Conservation (phyloP, 2,797 vertebrate species). For the Eutrigla gurnardus region DNA sequence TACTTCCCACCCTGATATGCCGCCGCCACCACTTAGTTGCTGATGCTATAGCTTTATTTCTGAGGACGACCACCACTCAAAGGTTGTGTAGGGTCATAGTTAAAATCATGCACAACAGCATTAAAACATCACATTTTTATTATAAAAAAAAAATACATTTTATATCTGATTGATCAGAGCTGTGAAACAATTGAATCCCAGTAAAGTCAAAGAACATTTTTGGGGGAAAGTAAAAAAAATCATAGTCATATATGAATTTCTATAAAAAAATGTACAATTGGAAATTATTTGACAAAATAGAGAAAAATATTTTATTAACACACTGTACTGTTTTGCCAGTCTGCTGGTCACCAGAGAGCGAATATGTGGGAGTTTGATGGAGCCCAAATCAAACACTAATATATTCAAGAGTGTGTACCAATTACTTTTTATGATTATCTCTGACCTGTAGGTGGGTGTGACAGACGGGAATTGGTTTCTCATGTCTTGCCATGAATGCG, state of each 20-base stretch:
- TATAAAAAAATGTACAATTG: not conserved
- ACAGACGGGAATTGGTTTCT: conserved; percentile 52
- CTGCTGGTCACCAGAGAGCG: conserved; percentile 4
- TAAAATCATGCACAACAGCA: not conserved
- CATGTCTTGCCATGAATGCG: conserved; percentile 36
- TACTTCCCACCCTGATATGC: not conserved
- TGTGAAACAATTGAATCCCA: not conserved
- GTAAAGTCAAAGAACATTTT: not conserved
- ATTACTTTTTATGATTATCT: conserved; percentile 72
- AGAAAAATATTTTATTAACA: conserved; percentile 18
- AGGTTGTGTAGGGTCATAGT: too few species aligned
- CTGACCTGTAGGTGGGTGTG: conserved; percentile 55
- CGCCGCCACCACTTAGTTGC: not conserved
- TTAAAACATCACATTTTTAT: not conserved
- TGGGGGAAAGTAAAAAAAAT: not conserved
- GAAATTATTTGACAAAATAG: conserved; percentile 16
- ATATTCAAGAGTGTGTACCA: conserved; percentile 68
- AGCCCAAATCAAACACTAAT: conserved; percentile 59
- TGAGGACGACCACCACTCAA: not conserved
- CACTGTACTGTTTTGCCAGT: not conserved
- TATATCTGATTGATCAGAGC: not conserved
- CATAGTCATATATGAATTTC: not conserved
- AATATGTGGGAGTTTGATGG: conserved; percentile 35
- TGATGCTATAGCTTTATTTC: not conserved
- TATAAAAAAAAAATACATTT: too few species aligned